phyloP scores from a whole-genome alignment of 2,797 vertebrate species.

The Knipowitschia caucasica region DNA sequence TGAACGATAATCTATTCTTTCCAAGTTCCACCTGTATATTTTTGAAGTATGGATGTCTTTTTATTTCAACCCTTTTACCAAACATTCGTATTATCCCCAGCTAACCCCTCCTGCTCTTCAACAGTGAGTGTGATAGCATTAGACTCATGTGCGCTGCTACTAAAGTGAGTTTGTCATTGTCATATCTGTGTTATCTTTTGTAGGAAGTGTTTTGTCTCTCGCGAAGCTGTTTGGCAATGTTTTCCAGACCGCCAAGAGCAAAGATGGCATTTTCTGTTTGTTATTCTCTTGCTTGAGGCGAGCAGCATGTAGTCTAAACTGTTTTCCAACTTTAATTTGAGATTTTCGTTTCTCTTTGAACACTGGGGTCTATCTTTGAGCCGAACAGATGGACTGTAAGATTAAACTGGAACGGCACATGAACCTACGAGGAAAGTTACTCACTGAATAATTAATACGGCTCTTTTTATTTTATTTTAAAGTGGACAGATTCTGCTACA shows the following conservation, averaged over 20 bases:
- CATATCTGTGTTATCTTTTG: conserved; percentile 25
- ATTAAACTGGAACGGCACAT: conserved; percentile 2
- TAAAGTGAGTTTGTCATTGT: conserved; percentile 16
- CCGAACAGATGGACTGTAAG: conserved; percentile 5
- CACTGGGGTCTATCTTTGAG: not conserved
- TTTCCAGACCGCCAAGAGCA: conserved; percentile 26
- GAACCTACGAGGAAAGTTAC: conserved; percentile 1
- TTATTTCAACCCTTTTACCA: no score
- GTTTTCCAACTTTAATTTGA: not conserved
- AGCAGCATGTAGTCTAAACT: conserved; percentile 37
- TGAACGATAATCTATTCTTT: no score
- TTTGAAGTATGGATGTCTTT: no score
- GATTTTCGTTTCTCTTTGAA: conserved; percentile 5
- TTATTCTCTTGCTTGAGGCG: conserved; percentile 38
- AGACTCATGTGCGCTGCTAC: not conserved
- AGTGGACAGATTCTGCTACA: not conserved
- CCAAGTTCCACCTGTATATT: no score
- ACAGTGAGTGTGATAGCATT: not conserved
- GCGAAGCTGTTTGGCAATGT: conserved; percentile 45
- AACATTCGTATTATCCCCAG: no score
- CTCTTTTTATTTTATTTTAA: no score
- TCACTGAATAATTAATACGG: conserved; percentile 5
- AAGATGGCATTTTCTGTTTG: conserved; percentile 24
- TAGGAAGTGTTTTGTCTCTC: conserved; percentile 19
- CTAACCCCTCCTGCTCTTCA: not conserved